A percentile compares a stretch with the other conserved stretches of the same genome.
Conservation (phyloP, 1,140 invertebrate genomes). For the Euura lappo region DNA sequence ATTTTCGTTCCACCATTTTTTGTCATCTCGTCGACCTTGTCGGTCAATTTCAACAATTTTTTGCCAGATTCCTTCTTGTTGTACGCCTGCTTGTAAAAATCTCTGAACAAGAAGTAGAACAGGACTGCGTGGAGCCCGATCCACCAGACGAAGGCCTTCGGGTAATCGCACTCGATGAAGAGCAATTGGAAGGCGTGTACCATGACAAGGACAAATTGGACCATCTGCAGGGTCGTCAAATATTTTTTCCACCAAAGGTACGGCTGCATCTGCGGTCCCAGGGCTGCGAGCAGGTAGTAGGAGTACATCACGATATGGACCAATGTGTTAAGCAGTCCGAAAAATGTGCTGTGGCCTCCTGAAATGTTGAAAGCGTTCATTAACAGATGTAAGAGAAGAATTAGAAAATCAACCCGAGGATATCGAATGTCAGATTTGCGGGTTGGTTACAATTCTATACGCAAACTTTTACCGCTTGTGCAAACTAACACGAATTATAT, state of each 20-base stretch:
- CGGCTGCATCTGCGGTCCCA: slow-evolving; percentile 84
- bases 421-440: slow-evolving; percentile 1
- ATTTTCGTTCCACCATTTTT: background rate
- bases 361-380: slow-evolving; percentile 30
- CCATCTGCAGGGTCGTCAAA: slow-evolving; percentile 85
- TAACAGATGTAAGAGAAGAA: slow-evolving; percentile 10
- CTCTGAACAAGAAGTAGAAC: slow-evolving; percentile 80
- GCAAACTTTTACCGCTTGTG: slow-evolving; percentile 10
- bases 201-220: slow-evolving; percentile 82
- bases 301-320: slow-evolving; percentile 92
- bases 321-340: slow-evolving; percentile 85
- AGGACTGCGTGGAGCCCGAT: slow-evolving; percentile 77
- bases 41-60: slow-evolving; percentile 22
- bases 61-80: slow-evolving; percentile 41
- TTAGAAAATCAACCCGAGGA: no score
- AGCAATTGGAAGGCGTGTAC: slow-evolving; percentile 84
- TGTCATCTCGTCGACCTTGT: background rate
- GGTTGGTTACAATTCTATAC: slow-evolving; percentile 9
- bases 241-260: slow-evolving; percentile 97
- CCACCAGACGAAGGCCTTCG: slow-evolving; percentile 75
- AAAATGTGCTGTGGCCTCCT: slow-evolving; percentile 83
- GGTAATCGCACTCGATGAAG: slow-evolving; percentile 87
- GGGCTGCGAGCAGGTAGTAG: slow-evolving; percentile 86
- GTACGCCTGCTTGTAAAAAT: slow-evolving; percentile 79
- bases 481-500: background rate